Percentiles rank a stretch among this genome's conserved stretches.
phyloP scores from a whole-genome alignment of 1,140 invertebrate species.

The Leptinotarsa defecta region DNA sequence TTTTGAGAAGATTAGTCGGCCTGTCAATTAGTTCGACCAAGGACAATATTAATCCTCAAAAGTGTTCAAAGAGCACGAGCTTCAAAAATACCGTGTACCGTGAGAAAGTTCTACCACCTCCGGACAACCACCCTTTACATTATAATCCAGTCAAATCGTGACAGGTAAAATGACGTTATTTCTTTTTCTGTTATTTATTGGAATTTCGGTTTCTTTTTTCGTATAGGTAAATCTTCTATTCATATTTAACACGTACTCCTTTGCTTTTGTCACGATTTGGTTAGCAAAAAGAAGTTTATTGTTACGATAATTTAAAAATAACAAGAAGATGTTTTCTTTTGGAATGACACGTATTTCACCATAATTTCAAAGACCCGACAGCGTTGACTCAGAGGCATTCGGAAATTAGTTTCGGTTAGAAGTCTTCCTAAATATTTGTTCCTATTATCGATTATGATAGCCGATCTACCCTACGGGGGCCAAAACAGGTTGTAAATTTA shows the following conservation, averaged over 20 bases:
- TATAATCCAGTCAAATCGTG: slow-evolving; percentile 10
- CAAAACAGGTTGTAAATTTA: slow-evolving; percentile 3
- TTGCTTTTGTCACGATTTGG: background rate
- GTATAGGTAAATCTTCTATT: background rate
- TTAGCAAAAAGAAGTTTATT: background rate
- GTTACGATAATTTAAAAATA: slow-evolving; percentile 7
- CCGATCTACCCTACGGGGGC: background rate
- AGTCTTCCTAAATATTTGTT: slow-evolving; percentile 4
- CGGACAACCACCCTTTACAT: slow-evolving; percentile 9
- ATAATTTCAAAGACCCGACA: background rate
- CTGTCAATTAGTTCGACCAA: background rate
- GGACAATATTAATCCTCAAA: slow-evolving; percentile 10
- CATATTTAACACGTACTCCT: background rate
- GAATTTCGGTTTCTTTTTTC: slow-evolving; percentile 16
- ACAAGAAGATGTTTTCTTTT: background rate
- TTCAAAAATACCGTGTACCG: slow-evolving; percentile 13
- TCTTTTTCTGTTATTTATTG: slow-evolving; percentile 18
- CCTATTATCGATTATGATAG: background rate
- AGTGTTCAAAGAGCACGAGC: slow-evolving; percentile 15
- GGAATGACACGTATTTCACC: background rate
- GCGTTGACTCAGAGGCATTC: background rate
- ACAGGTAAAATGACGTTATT: slow-evolving; percentile 19
- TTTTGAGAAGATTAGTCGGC: background rate
- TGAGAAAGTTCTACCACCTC: slow-evolving; percentile 8
- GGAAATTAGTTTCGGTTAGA: slow-evolving; percentile 1